Base-by-base conservation (phyloP, 2,113 vertebrate genomes). In the Sylvilagus bachmani region DNA sequence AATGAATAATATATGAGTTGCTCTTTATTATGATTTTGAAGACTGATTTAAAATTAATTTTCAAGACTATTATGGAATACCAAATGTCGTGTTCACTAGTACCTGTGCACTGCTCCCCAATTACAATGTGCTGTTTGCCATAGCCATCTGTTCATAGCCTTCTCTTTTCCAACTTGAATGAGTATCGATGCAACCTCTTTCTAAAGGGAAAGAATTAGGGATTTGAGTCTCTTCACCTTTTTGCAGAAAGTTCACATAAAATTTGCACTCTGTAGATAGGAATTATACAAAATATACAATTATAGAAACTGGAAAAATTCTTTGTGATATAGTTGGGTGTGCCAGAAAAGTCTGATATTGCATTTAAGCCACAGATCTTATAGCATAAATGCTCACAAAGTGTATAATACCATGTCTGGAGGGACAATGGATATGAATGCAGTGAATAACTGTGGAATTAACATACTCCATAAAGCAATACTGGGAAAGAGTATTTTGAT, bases 1-100 rank as follows among this genome's bases (percentile, higher is more conserved):
- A 94, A 96, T 96, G 96, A 97, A 97, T 97, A 89, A 93, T 96
- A 97, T 95, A 96, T 93, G 90, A 96, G 90, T 88, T 95, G 89
- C 90, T 97, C 94, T 96, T 97, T 97, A 94, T 97, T 98, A 96
- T 97, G 58, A 55, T 97, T 98, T 97, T 97, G 97, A 97, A 96
- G 95, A 24, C 14, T 77, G 22, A 77, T 90, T 94, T 97, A 96
- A 96, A 66, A 13, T 95, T 97, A 97, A 94, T 90, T 98, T 98
- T 96, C 73, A 91, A 93, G 93, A 98, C 66, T 95, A 86, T 93
- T 97, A 95, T 95, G 97, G 83, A 96, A 96, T 44, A 94, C 96
- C 80, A 97, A 95, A 87, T 94, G 96, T 96, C 93, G 2, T 66
- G 82, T 82, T 33, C 86, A 90, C 95, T 97, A 61, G 83, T 96